Evolutionary conservation across 2,113 vertebrate species (phyloP).

Genomic region (Poeciliopsis turrubarensis): DNA sequence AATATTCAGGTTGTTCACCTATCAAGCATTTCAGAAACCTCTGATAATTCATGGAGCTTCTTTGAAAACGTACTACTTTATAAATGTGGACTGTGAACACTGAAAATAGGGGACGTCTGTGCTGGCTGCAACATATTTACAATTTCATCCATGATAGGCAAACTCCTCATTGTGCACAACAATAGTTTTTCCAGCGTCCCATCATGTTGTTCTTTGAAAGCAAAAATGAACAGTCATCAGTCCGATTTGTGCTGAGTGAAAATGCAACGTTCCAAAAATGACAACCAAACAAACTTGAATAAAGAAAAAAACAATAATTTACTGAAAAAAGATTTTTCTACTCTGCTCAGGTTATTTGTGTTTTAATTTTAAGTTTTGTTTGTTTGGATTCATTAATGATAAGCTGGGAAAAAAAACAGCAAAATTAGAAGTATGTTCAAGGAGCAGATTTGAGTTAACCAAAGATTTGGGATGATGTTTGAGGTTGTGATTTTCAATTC

Average conservation of each 20-base stretch:
- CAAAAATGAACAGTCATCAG: too few relatives aligned
- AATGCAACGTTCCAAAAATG: not conserved
- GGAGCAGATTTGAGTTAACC: not conserved
- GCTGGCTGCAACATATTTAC: too few relatives aligned
- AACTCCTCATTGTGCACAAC: too few relatives aligned
- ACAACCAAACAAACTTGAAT: not conserved
- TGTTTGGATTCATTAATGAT: not conserved
- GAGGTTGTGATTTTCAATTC: conserved; percentile 3
- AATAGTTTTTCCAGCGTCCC: too few relatives aligned
- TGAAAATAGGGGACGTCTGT: too few relatives aligned
- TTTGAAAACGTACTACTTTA: too few relatives aligned
- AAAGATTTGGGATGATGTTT: not conserved
- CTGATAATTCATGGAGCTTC: too few relatives aligned
- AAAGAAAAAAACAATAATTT: not conserved
- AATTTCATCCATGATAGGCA: too few relatives aligned
- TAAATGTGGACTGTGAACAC: too few relatives aligned
- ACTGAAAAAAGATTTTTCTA: not conserved
- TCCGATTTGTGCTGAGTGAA: not conserved
- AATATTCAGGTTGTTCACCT: too few relatives aligned
- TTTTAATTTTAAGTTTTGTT: not conserved
- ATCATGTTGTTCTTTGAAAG: too few relatives aligned
- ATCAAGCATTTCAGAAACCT: too few relatives aligned
- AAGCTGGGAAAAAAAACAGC: not conserved
- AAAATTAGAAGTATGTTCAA: not conserved
- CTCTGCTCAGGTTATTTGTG: not conserved